Conservation (phyloP, 2,113 vertebrate genomes). For the Todiramphus chloris region DNA sequence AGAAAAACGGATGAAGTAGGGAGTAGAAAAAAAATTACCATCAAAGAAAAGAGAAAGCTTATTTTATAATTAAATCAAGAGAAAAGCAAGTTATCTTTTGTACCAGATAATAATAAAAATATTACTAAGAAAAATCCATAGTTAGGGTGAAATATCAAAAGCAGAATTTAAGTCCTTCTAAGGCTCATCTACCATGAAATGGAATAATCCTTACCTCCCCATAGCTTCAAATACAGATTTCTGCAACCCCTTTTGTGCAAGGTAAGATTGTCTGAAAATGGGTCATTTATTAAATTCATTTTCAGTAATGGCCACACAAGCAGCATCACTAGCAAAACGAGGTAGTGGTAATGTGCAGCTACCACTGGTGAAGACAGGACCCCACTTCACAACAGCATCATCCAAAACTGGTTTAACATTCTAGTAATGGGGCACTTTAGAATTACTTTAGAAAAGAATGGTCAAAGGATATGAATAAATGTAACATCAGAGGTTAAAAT, state of each 20-base stretch:
- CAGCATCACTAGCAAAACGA: background rate
- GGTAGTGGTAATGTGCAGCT: background rate
- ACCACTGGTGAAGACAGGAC: background rate
- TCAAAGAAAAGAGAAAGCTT: background rate
- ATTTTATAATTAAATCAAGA: background rate
- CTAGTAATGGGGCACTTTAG: background rate
- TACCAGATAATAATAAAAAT: background rate
- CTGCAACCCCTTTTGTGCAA: background rate
- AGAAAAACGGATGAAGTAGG: background rate
- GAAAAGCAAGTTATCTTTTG: background rate
- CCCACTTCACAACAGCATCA: background rate
- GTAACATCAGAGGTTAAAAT: background rate
- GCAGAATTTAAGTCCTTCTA: background rate
- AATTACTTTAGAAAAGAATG: background rate
- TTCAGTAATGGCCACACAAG: background rate
- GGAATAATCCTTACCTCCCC: background rate
- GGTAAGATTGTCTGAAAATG: background rate
- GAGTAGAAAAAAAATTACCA: background rate
- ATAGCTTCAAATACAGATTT: background rate
- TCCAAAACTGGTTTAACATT: background rate
- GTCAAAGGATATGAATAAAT: background rate
- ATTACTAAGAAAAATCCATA: background rate
- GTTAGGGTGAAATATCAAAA: background rate
- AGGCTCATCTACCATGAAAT: background rate
- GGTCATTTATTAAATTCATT: background rate